phyloP scores from a whole-genome alignment of 92 coral and sea anemone genomes.

The Siderastrea radians region DNA sequence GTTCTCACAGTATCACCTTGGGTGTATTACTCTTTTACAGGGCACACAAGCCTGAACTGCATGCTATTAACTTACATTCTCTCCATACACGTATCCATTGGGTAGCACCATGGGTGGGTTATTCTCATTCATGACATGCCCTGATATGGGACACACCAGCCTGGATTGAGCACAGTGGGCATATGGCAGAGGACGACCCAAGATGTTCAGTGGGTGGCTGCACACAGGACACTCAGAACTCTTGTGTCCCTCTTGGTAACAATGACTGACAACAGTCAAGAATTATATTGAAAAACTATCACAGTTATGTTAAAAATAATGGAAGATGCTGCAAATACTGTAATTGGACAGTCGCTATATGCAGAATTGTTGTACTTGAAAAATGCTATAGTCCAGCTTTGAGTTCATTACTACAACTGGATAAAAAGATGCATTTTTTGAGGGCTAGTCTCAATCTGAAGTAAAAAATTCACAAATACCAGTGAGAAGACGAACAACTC shows the following conservation, averaged over 20 bases:
- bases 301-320: too few species aligned
- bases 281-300: too few species aligned
- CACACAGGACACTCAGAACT: constrained; percentile 98
- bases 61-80: constrained; percentile 73
- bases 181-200: constrained; percentile 92
- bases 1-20: constrained; percentile 71
- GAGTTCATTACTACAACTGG: too few species aligned
- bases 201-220: constrained; percentile 92
- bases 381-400: too few species aligned
- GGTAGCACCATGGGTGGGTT: constrained; percentile 99
- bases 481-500: too few species aligned
- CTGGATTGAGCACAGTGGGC: constrained; percentile 99
- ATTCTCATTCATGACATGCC: constrained; percentile 98
- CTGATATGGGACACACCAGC: constrained; percentile 97
- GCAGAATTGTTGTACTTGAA: too few species aligned
- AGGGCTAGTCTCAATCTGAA: too few species aligned
- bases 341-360: too few species aligned
- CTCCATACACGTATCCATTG: constrained; percentile 99
- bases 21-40: neutral
- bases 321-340: too few species aligned
- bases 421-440: too few species aligned
- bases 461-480: too few species aligned
- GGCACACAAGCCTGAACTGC: neutral
- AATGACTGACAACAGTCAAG: constrained; percentile 77
- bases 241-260: constrained; percentile 96